Percentiles rank a stretch among this genome's conserved stretches.
Evolutionary conservation across 1,140 invertebrate species (phyloP).

Genomic region (Dufourea novaeangliae): DNA sequence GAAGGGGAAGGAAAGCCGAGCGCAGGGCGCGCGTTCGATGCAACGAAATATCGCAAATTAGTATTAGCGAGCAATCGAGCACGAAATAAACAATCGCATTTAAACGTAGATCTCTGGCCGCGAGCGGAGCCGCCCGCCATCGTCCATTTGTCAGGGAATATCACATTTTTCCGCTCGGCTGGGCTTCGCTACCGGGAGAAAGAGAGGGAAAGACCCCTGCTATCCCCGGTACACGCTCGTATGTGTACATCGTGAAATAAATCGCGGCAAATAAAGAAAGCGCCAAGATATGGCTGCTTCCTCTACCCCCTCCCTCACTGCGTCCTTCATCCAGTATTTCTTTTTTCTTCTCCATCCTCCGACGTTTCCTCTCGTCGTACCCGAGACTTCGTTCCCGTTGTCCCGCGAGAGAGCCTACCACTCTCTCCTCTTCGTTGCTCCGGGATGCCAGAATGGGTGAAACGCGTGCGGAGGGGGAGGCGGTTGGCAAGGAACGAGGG

Average conservation of each 20-base stretch:
- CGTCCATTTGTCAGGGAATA: conserved; percentile 68
- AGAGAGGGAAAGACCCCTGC: too few species aligned
- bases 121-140: conserved; percentile 48
- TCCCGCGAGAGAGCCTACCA: conserved; percentile 52
- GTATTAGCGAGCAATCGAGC: conserved; percentile 68
- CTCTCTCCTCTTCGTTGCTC: conserved; percentile 22
- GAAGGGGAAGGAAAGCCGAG: not conserved
- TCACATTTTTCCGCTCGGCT: conserved; percentile 67
- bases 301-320: not conserved
- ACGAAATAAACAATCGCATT: conserved; percentile 70
- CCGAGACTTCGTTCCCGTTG: conserved; percentile 36
- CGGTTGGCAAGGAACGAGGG: conserved; percentile 30
- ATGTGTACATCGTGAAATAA: conserved; percentile 58
- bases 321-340: conserved; percentile 3
- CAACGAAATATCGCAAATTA: conserved; percentile 65
- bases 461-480: conserved; percentile 15
- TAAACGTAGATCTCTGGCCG: conserved; percentile 60
- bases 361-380: conserved; percentile 34
- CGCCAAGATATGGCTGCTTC: conserved; percentile 49
- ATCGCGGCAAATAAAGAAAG: conserved; percentile 67
- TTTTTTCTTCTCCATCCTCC: not conserved
- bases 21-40: conserved; percentile 6
- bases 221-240: too few species aligned
- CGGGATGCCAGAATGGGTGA: conserved; percentile 15
- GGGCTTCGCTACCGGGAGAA: conserved; percentile 1